A percentile compares a stretch with the other conserved stretches of the same genome.
Conservation (phyloP, 2,113 vertebrate species). For the Chamaea fasciata region DNA sequence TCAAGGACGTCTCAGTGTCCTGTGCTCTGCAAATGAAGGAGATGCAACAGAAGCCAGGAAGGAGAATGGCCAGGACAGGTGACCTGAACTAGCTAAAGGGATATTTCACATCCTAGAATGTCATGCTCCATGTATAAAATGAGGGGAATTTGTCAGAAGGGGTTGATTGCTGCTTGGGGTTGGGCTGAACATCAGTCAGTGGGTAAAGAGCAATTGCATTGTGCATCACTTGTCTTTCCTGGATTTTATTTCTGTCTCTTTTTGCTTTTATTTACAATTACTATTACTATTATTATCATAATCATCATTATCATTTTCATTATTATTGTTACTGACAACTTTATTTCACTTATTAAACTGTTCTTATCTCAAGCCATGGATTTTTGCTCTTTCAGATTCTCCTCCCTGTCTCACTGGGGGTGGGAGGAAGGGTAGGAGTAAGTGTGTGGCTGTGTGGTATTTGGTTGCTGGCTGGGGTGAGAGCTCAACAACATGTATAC, state of each 20-base stretch:
- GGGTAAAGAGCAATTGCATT: neutral
- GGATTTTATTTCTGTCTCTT: neutral
- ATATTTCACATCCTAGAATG: neutral
- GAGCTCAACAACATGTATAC: neutral
- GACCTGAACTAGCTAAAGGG: neutral
- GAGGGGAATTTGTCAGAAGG: neutral
- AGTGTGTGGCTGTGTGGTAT: neutral
- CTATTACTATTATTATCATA: fast-evolving
- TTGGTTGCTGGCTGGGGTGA: neutral
- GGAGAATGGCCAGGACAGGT: neutral
- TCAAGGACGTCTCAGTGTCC: neutral
- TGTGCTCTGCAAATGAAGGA: neutral
- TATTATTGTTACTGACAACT: neutral
- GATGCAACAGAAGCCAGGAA: neutral
- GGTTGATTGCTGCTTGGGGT: neutral
- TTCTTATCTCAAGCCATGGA: neutral
- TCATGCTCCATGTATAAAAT: neutral
- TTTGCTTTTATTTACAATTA: neutral
- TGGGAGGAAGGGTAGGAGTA: too few species aligned
- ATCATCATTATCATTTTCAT: neutral
- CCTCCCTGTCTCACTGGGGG: neutral
- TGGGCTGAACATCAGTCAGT: neutral
- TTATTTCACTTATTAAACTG: neutral
- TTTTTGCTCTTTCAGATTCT: neutral
- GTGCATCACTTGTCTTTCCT: neutral